Base-by-base conservation (phyloP, 2,888 invertebrate species). In the Rapana venosa region DNA sequence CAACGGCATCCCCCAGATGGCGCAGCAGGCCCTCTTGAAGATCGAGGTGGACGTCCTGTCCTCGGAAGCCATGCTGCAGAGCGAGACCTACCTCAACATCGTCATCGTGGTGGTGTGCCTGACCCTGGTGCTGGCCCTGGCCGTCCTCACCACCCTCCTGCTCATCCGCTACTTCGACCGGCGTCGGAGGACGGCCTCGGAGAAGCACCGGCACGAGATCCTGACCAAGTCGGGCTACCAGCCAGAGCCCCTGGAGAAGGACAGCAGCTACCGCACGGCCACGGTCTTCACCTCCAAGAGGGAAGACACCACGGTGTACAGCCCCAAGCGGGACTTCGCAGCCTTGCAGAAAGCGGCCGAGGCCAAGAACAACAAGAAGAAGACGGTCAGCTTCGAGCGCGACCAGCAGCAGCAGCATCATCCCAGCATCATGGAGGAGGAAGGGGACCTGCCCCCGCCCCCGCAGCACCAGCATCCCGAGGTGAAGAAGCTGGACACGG, bases 21-120 rank as follows among this genome's bases (percentile, higher is more conserved):
- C 90, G 47, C 91, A 92, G 17, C 92, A 91, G 74, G 92, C 92
- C 30, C 32, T 89, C 74, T 85, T 92, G 13, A 70, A 87, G 13
- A 90, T 92, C 22, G n/a, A 56, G 47, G 56, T 84, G 47, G 74
- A 87, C 70, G 74, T 87, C n/a, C 84, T 88, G 26, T 89, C 88
- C 22, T 56, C 84, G 5, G 87, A 87, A 22, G 85, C 77, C 4
- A 32, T 89, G 32, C 70, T 84, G 5, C 87, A 81, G 61, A 79
- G 85, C 47, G 87, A 91, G 85, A 88, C 87, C 47, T 87, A 90
- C 36, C 90, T 91, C 87, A 91, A 91, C 30, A 92, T 92, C 79
- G 92, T 92, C 61, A 91, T 92, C 36, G 88, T 89, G 35, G 88
- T 92, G 87, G 91, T 92, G 8, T 92, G 92, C 77, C 87, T 91